phyloP scores from a whole-genome alignment of 2,113 vertebrate genomes.

The Trematocara zebra region DNA sequence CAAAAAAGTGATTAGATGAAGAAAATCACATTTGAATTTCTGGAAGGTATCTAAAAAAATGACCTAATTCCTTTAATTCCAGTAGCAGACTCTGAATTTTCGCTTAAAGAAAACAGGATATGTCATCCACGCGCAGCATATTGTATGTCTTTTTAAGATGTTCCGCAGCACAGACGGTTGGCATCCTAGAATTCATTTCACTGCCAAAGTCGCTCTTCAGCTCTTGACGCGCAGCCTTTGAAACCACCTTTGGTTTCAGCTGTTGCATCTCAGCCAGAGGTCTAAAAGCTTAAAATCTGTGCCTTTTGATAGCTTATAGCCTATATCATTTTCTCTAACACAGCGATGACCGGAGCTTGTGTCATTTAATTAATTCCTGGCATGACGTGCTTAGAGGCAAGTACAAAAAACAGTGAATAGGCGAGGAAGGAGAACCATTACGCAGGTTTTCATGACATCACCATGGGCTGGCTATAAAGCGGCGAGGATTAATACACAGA shows the following conservation, averaged over 20 bases:
- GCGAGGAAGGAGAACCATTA: constrained; percentile 58
- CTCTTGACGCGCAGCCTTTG: constrained; percentile 26
- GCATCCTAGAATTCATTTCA: not conserved
- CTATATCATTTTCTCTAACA: constrained; percentile 50
- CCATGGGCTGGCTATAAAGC: constrained; percentile 67
- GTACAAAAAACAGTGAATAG: constrained; percentile 43
- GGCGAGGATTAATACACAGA: constrained; percentile 50
- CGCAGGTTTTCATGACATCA: constrained; percentile 75
- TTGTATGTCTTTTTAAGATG: constrained; percentile 6
- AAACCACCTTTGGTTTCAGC: constrained; percentile 45
- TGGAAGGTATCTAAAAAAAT: not conserved
- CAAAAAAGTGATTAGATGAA: not conserved
- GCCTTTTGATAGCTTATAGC: constrained; percentile 6
- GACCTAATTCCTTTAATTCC: not conserved
- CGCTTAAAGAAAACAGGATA: not conserved
- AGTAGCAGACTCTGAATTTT: not conserved
- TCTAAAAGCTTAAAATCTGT: not conserved
- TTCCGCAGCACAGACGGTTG: constrained; percentile 2
- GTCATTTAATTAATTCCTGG: constrained; percentile 57
- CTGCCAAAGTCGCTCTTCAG: constrained; percentile 15
- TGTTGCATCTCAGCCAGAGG: constrained; percentile 19
- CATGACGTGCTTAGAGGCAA: constrained; percentile 54
- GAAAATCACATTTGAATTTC: not conserved
- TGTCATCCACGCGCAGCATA: not conserved
- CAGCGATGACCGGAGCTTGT: constrained; percentile 44